These are phyloP conservation scores for Pollimyrus isidori DNA, from an alignment of 2,113 vertebrate genomes.

Conservation along the genomic window DNA sequence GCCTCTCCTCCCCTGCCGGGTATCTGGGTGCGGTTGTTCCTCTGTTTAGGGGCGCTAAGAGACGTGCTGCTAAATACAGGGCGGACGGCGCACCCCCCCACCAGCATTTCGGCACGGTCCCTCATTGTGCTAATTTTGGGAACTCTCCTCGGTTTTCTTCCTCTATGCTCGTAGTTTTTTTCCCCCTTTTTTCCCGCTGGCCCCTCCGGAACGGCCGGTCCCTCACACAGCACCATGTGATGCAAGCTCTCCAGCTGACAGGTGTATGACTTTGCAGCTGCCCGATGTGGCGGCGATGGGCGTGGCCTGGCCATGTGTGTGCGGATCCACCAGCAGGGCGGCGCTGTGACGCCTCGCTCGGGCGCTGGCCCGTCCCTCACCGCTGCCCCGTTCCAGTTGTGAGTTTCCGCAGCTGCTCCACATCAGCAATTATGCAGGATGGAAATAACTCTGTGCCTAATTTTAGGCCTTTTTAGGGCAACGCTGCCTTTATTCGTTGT, in stretches of 20 bases:
- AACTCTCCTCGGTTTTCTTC: not conserved
- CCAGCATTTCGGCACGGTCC: not conserved
- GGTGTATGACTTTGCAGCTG: slow-evolving; percentile 3
- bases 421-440: slow-evolving; percentile 15
- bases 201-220: not conserved
- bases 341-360: not conserved
- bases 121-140: not conserved
- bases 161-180: not conserved
- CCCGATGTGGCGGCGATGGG: not conserved
- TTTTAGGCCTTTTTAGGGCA: slow-evolving; percentile 17
- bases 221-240: not conserved
- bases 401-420: slow-evolving; percentile 18
- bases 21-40: not conserved
- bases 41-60: not conserved
- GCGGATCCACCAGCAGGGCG: not conserved
- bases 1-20: not conserved
- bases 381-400: not conserved
- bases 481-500: not conserved
- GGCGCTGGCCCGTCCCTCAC: not conserved
- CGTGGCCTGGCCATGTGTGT: slow-evolving; percentile 18
- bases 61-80: not conserved
- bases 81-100: not conserved
- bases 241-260: not conserved
- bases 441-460: slow-evolving; percentile 6
- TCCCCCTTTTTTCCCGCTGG: not conserved